Evolutionary conservation across 2,797 vertebrate species (phyloP).

Genomic region (Triplophysa yarkandensis): DNA sequence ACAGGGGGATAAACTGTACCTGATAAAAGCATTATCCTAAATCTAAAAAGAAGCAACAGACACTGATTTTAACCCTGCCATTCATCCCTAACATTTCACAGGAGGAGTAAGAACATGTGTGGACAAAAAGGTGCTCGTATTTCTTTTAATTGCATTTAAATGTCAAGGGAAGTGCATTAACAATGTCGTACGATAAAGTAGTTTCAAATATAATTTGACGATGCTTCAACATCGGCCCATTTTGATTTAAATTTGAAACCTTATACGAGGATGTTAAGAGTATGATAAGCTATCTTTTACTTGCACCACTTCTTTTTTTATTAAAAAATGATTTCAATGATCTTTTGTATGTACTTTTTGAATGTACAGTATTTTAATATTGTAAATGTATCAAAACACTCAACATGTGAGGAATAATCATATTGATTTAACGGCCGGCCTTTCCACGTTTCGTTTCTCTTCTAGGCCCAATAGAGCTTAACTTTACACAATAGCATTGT

Average conservation of each 20-base stretch:
- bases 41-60: conserved; percentile 29
- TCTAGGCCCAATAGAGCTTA: not conserved
- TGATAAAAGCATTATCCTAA: conserved; percentile 77
- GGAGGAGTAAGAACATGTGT: not conserved
- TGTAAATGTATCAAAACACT: not conserved
- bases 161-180: conserved; percentile 5
- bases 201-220: not conserved
- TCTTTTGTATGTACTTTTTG: conserved; percentile 7
- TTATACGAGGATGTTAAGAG: not conserved
- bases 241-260: not conserved
- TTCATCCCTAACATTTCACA: not conserved
- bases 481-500: not conserved
- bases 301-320: not conserved
- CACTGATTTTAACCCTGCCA: not conserved
- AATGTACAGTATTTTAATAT: not conserved
- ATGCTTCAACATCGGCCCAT: conserved; percentile 7
- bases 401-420: not conserved
- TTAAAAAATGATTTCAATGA: not conserved
- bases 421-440: not conserved
- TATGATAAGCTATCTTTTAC: conserved; percentile 25
- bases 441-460: not conserved
- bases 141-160: not conserved
- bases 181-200: not conserved
- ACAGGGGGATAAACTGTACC: conserved; percentile 78
- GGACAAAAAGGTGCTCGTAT: not conserved